phyloP scores from a whole-genome alignment of 2,113 vertebrate genomes.

The Myotis brandtii region DNA sequence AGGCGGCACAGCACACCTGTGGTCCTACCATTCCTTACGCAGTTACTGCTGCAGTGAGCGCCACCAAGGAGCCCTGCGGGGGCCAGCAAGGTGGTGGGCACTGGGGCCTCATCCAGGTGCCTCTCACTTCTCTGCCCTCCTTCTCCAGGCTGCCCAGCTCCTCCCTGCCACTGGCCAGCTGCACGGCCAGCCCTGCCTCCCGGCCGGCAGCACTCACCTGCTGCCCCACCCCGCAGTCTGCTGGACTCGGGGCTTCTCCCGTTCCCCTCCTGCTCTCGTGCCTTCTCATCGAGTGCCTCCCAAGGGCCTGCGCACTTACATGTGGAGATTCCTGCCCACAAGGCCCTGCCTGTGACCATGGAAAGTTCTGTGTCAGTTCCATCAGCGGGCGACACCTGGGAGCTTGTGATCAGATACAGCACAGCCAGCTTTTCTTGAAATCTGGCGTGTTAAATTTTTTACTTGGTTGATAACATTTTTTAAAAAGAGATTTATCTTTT shows the following conservation, averaged over 20 bases:
- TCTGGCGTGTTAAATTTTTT: background rate
- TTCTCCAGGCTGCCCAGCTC: background rate
- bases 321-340: background rate
- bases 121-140: background rate
- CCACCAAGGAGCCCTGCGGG: background rate
- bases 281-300: background rate
- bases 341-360: background rate
- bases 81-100: background rate
- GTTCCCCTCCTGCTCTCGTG: background rate
- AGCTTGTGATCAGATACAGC: background rate
- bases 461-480: background rate
- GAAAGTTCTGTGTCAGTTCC: background rate
- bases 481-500: background rate
- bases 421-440: background rate
- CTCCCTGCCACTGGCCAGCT: background rate
- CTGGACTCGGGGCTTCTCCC: background rate
- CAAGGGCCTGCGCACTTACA: no score
- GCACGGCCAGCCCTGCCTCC: background rate
- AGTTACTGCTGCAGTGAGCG: background rate
- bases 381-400: background rate
- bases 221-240: background rate
- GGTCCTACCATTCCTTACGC: constrained; percentile 28
- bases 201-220: background rate
- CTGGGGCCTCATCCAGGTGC: background rate
- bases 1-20: background rate